Conservation (phyloP, 2,888 invertebrate species). For the Habrosyne pyritoides region DNA sequence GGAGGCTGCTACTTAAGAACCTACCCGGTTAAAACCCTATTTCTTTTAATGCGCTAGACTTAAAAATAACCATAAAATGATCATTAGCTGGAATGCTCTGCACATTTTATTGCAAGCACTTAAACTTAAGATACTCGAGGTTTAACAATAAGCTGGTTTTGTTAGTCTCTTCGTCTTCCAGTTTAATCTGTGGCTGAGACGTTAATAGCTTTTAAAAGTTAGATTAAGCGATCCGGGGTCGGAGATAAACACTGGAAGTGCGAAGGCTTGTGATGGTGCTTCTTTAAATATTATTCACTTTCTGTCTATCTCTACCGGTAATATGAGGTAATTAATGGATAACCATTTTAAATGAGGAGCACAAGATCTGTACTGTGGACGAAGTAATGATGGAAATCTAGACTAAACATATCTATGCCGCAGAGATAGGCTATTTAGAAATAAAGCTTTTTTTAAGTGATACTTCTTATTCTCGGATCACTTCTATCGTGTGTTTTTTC, state of each 20-base stretch:
- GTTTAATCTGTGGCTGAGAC: conserved; percentile 22
- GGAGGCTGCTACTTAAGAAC: conserved; percentile 18
- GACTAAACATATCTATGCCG: no score
- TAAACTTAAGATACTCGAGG: conserved; percentile 24
- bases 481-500: no score
- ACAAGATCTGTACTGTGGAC: no score
- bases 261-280: conserved; percentile 18
- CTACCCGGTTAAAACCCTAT: conserved; percentile 3
- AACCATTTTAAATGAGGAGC: no score
- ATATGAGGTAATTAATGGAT: no score
- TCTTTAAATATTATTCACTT: conserved; percentile 3
- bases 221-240: conserved; percentile 26
- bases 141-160: conserved; percentile 18
- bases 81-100: conserved; percentile 23
- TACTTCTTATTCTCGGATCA: no score
- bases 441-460: no score
- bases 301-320: no score
- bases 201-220: conserved; percentile 36
- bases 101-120: conserved; percentile 24
- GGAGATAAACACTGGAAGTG: conserved; percentile 20
- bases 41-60: conserved; percentile 19
- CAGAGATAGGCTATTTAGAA: no score
- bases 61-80: conserved; percentile 14
- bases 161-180: conserved; percentile 17
- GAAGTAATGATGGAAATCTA: no score